Base-by-base conservation (phyloP, 2,797 vertebrate genomes). In the Poecilia picta region DNA sequence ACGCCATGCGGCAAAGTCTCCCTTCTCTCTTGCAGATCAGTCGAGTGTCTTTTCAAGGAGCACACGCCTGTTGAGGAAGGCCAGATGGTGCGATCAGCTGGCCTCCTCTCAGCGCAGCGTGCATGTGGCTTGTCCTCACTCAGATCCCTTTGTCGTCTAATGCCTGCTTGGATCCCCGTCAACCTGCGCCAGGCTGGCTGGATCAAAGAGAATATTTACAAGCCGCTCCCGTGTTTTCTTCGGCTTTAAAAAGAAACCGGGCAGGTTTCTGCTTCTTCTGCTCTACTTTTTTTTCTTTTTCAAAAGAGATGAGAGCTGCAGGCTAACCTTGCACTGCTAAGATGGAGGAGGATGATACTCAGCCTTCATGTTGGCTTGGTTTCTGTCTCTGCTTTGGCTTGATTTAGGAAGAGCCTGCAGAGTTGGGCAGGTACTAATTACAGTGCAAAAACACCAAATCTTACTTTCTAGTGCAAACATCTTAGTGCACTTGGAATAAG, bases 11-110 rank as follows among this genome's bases (percentile, higher is more conserved):
- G 59, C 31, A 46, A 43, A 53, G 62, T 49, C 83, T 82, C 76
- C 2, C 80, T 49, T 82, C 82, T 83, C 68, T 5, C n/a, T 31
- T 4, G 51, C 81, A 74, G 88, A 91, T 85, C 84, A 80, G 73
- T 72, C 8, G n/a, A 87, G 84, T 49, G 80, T 85, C 85, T 83
- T 84, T 85, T 85, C 72, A 73, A 85, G 82, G 75, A 88, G 83
- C 86, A 25, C 49, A 25, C 73, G 66, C 64, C 79, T 79, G 72
- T 66, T 47, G 12, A 57, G 75, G 74, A 53, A 74, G 89, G 89
- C 85, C 93, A 94, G 94, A 93, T 94, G 94, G 92, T 70, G 71
- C 80, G 76, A 86, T 95, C 91, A 91, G 89, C 91, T 87, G 88
- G 87, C 83, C 88, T 93, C 83, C 87, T 88, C 83, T 81, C 82